Conservation (phyloP, 2,113 vertebrate genomes). For the mouse (Mus musculus) region GRCm39 chr15:92727501-92728000, state of each 20-base stretch:
- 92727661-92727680: background rate
- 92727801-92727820: background rate
- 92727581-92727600: too few species aligned
- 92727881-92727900: background rate
- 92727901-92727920: background rate
- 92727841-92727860: background rate
- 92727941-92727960: background rate
- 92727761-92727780: too few species aligned
- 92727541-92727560: background rate
- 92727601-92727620: background rate
- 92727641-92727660: too few species aligned
- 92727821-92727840: background rate
- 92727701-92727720: too few species aligned
- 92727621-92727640: background rate
- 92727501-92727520: background rate
- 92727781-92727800: background rate
- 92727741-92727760: too few species aligned
- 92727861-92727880: background rate
- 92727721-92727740: too few species aligned
- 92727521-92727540: background rate
- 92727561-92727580: background rate
- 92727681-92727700: background rate
- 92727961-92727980: background rate
- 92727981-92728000: background rate
- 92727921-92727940: background rate